Conservation (phyloP, 2,113 vertebrate genomes). For the Physeter macrocephalus region DNA sequence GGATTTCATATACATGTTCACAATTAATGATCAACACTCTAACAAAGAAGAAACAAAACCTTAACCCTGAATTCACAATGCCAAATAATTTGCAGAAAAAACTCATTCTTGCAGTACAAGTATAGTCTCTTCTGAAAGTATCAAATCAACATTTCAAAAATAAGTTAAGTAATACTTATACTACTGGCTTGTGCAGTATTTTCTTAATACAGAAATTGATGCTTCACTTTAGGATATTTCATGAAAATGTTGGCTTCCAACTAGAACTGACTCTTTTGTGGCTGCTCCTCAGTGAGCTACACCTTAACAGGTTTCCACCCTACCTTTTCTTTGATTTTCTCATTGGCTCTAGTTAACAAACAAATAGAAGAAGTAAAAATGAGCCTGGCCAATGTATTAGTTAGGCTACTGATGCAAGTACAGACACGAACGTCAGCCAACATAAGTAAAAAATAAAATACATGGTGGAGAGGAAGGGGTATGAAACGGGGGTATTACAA, state of each 20-base stretch:
- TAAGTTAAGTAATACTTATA: not conserved
- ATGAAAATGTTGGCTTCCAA: constrained; percentile 7
- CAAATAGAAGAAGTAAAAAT: not conserved
- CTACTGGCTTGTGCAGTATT: not conserved
- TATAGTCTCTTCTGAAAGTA: not conserved
- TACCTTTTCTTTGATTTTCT: not conserved
- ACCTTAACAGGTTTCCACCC: not conserved
- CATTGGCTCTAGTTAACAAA: not conserved
- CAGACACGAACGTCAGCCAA: not conserved
- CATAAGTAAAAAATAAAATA: not conserved
- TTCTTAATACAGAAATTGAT: not conserved
- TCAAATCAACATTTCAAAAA: constrained; percentile 11
- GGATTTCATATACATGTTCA: not conserved
- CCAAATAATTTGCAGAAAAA: not conserved
- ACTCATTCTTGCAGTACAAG: not conserved
- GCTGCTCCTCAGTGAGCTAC: not conserved
- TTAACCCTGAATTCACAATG: not conserved
- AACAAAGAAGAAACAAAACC: not conserved
- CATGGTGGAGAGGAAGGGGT: not conserved
- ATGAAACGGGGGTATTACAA: not conserved
- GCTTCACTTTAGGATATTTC: not conserved
- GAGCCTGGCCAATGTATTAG: not conserved
- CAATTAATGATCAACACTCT: not conserved
- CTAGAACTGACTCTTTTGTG: not conserved
- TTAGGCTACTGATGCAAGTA: not conserved